phyloP scores from a whole-genome alignment of 2,888 invertebrate species.

The Biston stratarius region DNA sequence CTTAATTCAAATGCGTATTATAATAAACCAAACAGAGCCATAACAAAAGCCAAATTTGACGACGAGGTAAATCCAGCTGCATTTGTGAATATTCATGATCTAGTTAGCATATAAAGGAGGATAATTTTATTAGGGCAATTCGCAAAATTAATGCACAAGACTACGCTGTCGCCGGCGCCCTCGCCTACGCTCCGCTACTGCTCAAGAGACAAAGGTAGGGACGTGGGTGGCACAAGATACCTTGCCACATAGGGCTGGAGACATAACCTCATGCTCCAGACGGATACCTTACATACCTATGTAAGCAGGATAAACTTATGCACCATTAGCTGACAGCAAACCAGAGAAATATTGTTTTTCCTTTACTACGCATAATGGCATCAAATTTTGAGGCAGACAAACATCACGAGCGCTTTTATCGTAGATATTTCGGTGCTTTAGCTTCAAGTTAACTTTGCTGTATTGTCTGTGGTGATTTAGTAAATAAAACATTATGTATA shows the following conservation, averaged over 20 bases:
- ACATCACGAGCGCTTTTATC: too few species aligned
- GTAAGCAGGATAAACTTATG: too few species aligned
- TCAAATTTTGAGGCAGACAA: too few species aligned
- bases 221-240: constrained; percentile 36
- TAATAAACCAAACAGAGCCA: constrained; percentile 8
- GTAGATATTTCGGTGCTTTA: too few species aligned
- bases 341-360: too few species aligned
- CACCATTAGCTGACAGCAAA: too few species aligned
- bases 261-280: too few species aligned
- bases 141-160: constrained; percentile 43
- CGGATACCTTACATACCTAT: too few species aligned
- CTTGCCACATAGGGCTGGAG: constrained; percentile 22
- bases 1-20: not conserved
- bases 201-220: constrained; percentile 46
- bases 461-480: too few species aligned
- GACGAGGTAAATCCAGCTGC: constrained; percentile 32
- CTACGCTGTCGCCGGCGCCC: constrained; percentile 49
- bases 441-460: too few species aligned
- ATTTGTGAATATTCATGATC: constrained; percentile 35
- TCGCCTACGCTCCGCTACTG: constrained; percentile 53
- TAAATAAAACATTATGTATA: too few species aligned
- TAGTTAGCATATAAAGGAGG: constrained; percentile 42
- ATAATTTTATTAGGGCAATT: constrained; percentile 56
- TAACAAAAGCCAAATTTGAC: constrained; percentile 28
- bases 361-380: too few species aligned